Conservation (phyloP, 2,113 vertebrate genomes). For the Cephalopterus ornatus region DNA sequence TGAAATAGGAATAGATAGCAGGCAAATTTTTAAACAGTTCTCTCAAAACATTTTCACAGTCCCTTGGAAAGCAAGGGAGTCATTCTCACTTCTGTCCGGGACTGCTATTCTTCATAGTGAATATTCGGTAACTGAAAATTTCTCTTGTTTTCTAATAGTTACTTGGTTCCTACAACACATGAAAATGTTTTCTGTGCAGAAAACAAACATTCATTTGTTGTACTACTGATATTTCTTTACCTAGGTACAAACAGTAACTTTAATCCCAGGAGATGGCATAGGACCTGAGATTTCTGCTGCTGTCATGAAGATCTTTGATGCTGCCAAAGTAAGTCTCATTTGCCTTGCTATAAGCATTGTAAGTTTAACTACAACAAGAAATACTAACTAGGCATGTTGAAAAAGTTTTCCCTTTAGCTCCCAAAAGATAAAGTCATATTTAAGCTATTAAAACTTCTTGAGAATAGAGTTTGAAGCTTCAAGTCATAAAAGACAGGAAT, state of each 20-base stretch:
- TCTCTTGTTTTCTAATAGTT: not conserved
- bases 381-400: not conserved
- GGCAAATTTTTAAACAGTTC: not conserved
- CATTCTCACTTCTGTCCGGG: not conserved
- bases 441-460: not conserved
- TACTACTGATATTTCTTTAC: slow-evolving; percentile 2
- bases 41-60: not conserved
- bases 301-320: slow-evolving; percentile 93
- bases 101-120: not conserved
- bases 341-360: not conserved
- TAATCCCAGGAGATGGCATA: slow-evolving; percentile 97
- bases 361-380: not conserved
- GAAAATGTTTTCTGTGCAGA: not conserved
- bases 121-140: not conserved
- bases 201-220: not conserved
- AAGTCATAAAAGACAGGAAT: not conserved
- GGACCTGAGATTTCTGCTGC: slow-evolving; percentile 92
- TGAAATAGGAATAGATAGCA: not conserved
- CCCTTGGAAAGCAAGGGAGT: not conserved
- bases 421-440: not conserved
- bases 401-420: not conserved
- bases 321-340: slow-evolving; percentile 81
- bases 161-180: not conserved
- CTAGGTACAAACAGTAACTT: slow-evolving; percentile 89
- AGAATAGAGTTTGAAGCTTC: not conserved